Evolutionary conservation across 2,113 vertebrate species (phyloP).

Genomic region (Zosterops hypoxanthus): DNA sequence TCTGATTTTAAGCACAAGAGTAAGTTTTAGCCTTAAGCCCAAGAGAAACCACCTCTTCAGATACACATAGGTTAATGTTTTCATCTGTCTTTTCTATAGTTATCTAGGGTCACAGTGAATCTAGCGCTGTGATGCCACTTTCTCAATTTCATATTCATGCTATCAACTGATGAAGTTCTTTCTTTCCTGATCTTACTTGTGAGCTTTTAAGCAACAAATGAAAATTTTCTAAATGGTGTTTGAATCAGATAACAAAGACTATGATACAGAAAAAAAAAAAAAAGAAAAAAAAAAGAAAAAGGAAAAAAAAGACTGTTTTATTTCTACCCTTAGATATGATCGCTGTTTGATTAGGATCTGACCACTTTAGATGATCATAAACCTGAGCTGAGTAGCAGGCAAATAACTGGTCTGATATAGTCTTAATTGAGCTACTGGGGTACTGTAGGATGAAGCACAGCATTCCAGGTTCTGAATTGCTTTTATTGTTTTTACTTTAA

Average conservation of each 20-base stretch:
- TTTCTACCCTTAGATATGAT: background rate
- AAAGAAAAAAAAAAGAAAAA: too few species aligned
- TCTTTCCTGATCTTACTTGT: background rate
- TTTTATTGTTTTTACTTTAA: background rate
- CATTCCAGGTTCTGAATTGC: background rate
- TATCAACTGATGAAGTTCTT: background rate
- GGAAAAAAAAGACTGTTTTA: background rate
- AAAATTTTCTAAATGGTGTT: background rate
- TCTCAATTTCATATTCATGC: background rate
- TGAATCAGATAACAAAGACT: background rate
- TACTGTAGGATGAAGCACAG: background rate
- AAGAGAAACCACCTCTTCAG: background rate
- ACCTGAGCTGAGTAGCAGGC: background rate
- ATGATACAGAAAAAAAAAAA: background rate
- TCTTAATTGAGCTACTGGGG: background rate
- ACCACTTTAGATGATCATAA: conserved; percentile 1
- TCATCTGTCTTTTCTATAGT: background rate
- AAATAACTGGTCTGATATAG: background rate
- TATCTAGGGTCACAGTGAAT: background rate
- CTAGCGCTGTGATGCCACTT: background rate
- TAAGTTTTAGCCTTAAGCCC: background rate
- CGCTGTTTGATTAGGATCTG: conserved; percentile 13
- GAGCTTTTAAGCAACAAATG: background rate
- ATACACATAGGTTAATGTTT: background rate
- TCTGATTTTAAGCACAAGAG: background rate